Base-by-base conservation (phyloP, 1,140 invertebrate species). In the Periplaneta americana region DNA sequence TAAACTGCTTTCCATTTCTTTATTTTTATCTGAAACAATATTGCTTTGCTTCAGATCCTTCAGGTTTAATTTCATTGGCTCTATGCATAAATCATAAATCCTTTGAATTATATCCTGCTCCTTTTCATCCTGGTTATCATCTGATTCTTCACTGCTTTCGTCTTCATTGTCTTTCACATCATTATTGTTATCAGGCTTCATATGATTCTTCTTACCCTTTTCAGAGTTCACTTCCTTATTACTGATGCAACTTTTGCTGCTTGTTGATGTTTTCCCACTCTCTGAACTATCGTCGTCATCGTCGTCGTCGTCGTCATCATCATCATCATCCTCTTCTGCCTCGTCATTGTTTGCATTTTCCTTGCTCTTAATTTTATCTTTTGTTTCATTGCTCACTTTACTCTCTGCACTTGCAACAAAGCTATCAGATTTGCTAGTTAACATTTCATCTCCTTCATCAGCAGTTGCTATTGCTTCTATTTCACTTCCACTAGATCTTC, bases 101-200 rank as follows among this genome's bases (percentile, higher is more conserved):
- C 80, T 82, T 31, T 74, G 35, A 48, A 84, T 81, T 34, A 83
- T 77, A 82, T 86, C 87, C 13, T 83, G 82, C 32, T 85, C 83
- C 34, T 87, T 84, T 74, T 84, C 85, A 32, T 85, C 8, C 85
- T 86, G 36, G 86, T 79, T n/a, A 84, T 34, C 84, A 77, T 86
- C 87, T 34, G 83, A 6, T 17, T 84, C 79, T 17, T 75, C 82
- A 66, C 75, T 81, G 15, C 35, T 74, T 48, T 80, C 77, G 32
- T 79, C 34, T 57, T 82, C 82, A 75, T 83, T 80, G 37, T 84
- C 80, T 28, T 74, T 82, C 31, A 32, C 35, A 37, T 48, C 57
- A 34, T 57, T 31, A 75, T 57, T 66, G 28, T 9, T 22, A 6
- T n/a, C 8, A 0, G 22, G 28, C 8, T 22, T 11, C n/a, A 66